Conservation (phyloP, 2,888 invertebrate species). For the Quadriops clusia region DNA sequence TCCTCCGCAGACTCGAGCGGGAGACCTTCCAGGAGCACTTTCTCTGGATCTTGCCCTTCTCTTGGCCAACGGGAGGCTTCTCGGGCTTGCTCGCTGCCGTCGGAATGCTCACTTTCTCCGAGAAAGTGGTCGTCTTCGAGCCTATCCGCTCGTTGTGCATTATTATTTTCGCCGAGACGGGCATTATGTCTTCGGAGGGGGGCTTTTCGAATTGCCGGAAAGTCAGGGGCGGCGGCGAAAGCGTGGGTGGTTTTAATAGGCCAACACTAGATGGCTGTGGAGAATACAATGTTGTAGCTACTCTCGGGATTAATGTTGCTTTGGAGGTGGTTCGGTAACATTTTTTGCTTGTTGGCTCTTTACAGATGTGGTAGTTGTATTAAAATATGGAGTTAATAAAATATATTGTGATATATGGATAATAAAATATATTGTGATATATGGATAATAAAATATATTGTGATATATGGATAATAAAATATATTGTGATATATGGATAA, state of each 20-base stretch:
- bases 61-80: constrained; percentile 13
- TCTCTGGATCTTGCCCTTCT: constrained; percentile 45
- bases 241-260: constrained; percentile 50
- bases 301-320: too few species aligned
- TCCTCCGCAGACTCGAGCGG: constrained; percentile 59
- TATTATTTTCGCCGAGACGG: constrained; percentile 29
- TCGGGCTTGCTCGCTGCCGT: constrained; percentile 5
- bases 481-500: too few species aligned
- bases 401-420: too few species aligned
- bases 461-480: too few species aligned
- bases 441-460: too few species aligned
- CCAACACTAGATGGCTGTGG: constrained; percentile 43
- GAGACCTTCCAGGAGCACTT: constrained; percentile 64
- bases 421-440: too few species aligned
- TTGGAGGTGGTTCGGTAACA: too few species aligned
- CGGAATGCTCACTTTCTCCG: constrained; percentile 28
- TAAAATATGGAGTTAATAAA: too few species aligned
- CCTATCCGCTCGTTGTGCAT: constrained; percentile 36
- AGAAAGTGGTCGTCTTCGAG: constrained; percentile 33
- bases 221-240: constrained; percentile 32
- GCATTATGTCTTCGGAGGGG: constrained; percentile 20
- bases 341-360: too few species aligned
- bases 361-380: too few species aligned
- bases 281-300: too few species aligned
- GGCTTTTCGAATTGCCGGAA: constrained; percentile 32